Conservation (phyloP, 2,113 vertebrate genomes). For the Toxotes chatareus region DNA sequence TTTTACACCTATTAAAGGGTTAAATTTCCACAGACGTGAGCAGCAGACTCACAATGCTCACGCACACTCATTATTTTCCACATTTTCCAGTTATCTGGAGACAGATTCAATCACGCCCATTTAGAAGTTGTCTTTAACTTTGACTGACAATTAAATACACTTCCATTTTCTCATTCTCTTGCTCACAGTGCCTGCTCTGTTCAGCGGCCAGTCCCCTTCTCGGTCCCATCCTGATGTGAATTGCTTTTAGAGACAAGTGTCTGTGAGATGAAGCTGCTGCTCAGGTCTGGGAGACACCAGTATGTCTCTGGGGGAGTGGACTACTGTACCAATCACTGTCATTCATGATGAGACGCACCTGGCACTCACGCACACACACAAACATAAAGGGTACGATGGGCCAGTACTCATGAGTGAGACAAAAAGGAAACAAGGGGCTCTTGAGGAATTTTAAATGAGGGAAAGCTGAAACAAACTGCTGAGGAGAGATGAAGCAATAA, state of each 20-base stretch:
- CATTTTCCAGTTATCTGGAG: slow-evolving; percentile 71
- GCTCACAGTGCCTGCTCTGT: slow-evolving; percentile 71
- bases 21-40: slow-evolving; percentile 65
- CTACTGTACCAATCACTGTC: slow-evolving; percentile 58
- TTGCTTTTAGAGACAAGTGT: slow-evolving; percentile 48
- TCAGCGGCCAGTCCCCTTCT: slow-evolving; percentile 26
- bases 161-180: slow-evolving; percentile 66
- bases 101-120: slow-evolving; percentile 64
- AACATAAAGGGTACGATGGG: not conserved
- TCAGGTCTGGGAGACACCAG: slow-evolving; percentile 27
- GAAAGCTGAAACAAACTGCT: slow-evolving; percentile 32
- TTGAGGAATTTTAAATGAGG: slow-evolving; percentile 20
- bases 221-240: slow-evolving; percentile 40
- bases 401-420: not conserved
- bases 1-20: slow-evolving; percentile 75
- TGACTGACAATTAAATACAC: slow-evolving; percentile 77
- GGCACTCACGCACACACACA: not conserved
- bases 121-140: slow-evolving; percentile 71
- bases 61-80: slow-evolving; percentile 65
- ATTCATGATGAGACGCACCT: slow-evolving; percentile 24
- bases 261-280: slow-evolving; percentile 46
- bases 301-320: slow-evolving; percentile 36
- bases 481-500: slow-evolving; percentile 28
- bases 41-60: slow-evolving; percentile 27
- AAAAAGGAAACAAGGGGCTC: slow-evolving; percentile 34